Percentiles rank a stretch among this genome's conserved stretches.
phyloP scores from a whole-genome alignment of 2,113 vertebrate genomes.

The Hystrix cristata region DNA sequence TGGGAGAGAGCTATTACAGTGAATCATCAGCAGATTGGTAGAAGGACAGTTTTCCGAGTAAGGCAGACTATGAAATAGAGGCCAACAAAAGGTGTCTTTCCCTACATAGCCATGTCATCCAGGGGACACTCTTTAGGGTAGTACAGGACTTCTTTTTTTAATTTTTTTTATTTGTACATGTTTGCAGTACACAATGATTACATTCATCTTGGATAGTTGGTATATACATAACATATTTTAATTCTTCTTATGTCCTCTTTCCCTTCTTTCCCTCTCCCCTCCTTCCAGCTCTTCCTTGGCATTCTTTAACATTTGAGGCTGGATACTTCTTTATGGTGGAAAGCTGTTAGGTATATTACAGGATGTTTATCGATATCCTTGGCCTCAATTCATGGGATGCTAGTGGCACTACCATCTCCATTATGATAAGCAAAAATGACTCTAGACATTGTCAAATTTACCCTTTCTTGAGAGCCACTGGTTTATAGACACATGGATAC shows the following conservation, averaged over 20 bases:
- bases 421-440: background rate
- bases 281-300: background rate
- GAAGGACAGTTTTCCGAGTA: background rate
- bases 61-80: background rate
- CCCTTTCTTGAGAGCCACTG: background rate
- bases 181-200: background rate
- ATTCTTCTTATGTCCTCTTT: background rate
- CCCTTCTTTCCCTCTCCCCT: background rate
- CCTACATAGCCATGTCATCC: background rate
- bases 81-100: background rate
- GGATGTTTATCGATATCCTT: background rate
- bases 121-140: background rate
- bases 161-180: background rate
- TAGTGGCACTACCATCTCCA: background rate
- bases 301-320: background rate
- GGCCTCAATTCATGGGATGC: background rate
- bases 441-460: background rate
- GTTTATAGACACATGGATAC: slow-evolving; percentile 1
- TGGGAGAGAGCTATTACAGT: background rate
- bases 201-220: background rate
- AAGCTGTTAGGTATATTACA: background rate
- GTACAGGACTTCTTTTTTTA: background rate
- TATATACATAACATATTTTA: background rate
- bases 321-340: background rate
- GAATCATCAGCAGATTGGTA: background rate